A percentile compares a stretch with the other conserved stretches of the same genome.
These are phyloP conservation scores for Liasis olivaceus DNA, from an alignment of 2,797 vertebrate genomes.

Conservation along the genomic window DNA sequence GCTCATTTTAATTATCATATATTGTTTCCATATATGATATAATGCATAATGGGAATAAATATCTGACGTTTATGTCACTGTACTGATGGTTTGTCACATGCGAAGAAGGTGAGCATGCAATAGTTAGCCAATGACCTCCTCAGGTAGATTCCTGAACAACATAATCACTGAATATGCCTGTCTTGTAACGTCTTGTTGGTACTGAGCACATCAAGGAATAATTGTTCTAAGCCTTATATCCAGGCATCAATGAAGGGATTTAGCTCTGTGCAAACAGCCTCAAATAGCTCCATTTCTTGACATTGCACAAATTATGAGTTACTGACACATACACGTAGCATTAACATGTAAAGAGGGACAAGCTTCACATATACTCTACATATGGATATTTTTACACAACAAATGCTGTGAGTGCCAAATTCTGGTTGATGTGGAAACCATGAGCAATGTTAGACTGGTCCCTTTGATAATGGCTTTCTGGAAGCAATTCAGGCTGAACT, in stretches of 20 bases:
- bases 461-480: no score
- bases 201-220: not conserved
- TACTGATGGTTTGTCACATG: conserved; percentile 6
- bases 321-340: no score
- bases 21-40: conserved; percentile 25
- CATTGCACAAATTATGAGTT: no score
- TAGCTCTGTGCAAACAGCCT: no score
- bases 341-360: no score
- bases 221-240: not conserved
- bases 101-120: conserved; percentile 31
- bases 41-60: not conserved
- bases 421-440: no score
- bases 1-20: conserved; percentile 47
- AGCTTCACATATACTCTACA: no score
- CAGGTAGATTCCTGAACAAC: not conserved
- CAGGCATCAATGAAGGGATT: not conserved
- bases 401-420: no score
- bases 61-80: not conserved
- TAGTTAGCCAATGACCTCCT: not conserved
- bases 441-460: no score
- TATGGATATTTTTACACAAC: no score
- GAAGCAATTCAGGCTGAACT: no score
- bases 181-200: not conserved
- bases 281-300: no score
- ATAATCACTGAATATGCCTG: not conserved